phyloP scores from a whole-genome alignment of 2,888 invertebrate genomes.

The Harpalus rufipes region DNA sequence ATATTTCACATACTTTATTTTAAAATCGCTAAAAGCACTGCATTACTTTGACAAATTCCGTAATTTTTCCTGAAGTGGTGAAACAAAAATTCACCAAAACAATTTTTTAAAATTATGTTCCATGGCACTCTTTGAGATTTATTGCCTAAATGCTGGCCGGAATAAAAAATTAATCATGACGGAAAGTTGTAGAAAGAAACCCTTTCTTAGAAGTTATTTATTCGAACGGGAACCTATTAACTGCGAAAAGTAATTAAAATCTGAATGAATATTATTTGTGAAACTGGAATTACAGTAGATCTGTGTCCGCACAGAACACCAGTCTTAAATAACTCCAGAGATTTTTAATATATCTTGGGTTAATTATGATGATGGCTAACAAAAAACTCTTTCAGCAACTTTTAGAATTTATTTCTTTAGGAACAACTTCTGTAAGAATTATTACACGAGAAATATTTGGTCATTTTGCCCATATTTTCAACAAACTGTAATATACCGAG shows the following conservation, averaged over 20 bases:
- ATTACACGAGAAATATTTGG: no score
- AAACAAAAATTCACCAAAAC: conserved; percentile 37
- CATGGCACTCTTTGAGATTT: conserved; percentile 15
- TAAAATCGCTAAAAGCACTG: not conserved
- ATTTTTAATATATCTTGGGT: conserved; percentile 43
- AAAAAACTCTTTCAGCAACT: not conserved
- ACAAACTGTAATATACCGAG: no score
- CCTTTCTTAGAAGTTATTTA: conserved; percentile 60
- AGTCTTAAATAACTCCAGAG: not conserved
- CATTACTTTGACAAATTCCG: not conserved
- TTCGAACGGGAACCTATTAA: conserved; percentile 67
- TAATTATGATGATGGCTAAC: conserved; percentile 40
- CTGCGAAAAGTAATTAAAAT: conserved; percentile 61
- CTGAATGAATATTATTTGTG: conserved; percentile 68
- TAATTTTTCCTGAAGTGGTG: not conserved
- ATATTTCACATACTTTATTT: no score
- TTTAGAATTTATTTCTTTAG: not conserved
- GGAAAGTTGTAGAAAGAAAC: conserved; percentile 44
- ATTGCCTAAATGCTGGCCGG: conserved; percentile 4
- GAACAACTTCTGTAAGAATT: no score
- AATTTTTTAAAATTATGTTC: conserved; percentile 35
- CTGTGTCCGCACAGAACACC: not conserved
- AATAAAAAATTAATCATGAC: conserved; percentile 52
- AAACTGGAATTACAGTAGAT: conserved; percentile 66
- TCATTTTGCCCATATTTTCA: no score